Evolutionary conservation across 2,113 vertebrate species (phyloP), one percentile per base, ranked within the genome.

Genomic region (Elaphurus davidianus): DNA sequence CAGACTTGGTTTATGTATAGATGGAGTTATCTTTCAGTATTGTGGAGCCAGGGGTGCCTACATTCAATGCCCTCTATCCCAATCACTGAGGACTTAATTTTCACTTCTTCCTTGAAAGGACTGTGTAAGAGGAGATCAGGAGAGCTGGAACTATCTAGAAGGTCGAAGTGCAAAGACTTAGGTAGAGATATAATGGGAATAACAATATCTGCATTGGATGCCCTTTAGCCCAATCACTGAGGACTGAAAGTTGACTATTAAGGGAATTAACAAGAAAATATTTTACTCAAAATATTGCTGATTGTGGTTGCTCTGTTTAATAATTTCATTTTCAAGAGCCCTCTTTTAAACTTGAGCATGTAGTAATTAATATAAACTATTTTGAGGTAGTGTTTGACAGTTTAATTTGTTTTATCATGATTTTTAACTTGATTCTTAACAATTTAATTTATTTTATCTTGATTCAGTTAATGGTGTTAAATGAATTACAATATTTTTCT

Each of bases 391-490:
- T 33, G 2, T 16, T 81, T 71, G 52, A 84, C n/a, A 78, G 14
- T 92, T 92, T 64, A 36, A 36, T 91, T 82, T 52, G 33, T 54
- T 78, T 67, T 87, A 64, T 57, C 28, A 92, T 84, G 12, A 64
- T 91, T 96, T 78, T 67, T 87, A 64, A 50, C 28, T 94, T 84
- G 12, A 64, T 91, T 96, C 40, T 88, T 91, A 87, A 84, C n/a
- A 78, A 7, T 84, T 92, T 64, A 36, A 27, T 91, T 81, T 52
- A 21, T 54, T 78, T 67, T 90, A 64, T 50, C 28, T 94, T 84
- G 12, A 64, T 91, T 96, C 50, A 50, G 47, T 50, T 50, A 50
- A 50, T 2, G 13, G 47, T 50, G 47, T 88, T 91, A 87, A 90
- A 79, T 89, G 45, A 92, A 52, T 86, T 47, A 47, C 30, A 23